Evolutionary conservation across 2,797 vertebrate species (phyloP), one percentile per base, ranked within the genome.

Genomic region (Danio tinwini): DNA sequence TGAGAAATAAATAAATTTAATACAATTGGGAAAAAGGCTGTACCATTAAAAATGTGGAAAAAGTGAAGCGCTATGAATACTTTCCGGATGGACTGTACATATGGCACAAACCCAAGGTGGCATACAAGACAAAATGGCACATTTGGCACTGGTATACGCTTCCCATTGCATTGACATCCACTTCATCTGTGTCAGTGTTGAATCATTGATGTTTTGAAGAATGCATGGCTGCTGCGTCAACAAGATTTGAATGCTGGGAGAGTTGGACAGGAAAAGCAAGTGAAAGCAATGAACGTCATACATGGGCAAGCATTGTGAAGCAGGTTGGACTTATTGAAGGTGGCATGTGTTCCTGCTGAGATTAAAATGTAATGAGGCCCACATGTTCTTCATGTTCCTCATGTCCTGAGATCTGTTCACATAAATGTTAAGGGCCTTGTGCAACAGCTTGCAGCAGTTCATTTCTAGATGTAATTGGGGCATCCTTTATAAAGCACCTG

Each of bases 301-400:
- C 5, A 64, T 47, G 39, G 58, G 21, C 21, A 65, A 71, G 59
- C 64, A 8, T 74, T 45, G 58, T 50, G 58, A 47, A 61, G 62
- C 69, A 68, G 76, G 74, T 78, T 58, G 61, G 58, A 55, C 9
- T 74, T 71, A 82, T 80, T 52, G 45, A 74, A 78, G 21, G 61
- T 80, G 84, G 74, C 84, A 29, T 83, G 39, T 68, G 76, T 80
- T 82, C 74, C 45, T 73, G 63, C 55, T 47, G 45, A 62, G 58
- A 83, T 80, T 50, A 83, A 78, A 71, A 63, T 64, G 37, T 80
- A 84, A 76, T 76, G 64, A 75, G 68, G 45, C 53, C 67, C 58
- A 49, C 59, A 59, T 68, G 47, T 81, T 65, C 52, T 76, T 45
- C 77, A 6, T 44, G 74, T 72, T 40, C 61, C 39, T 49, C 55